These are phyloP conservation scores for Phalacrocorax carbo DNA, from an alignment of 2,113 vertebrate species.

Conservation along the genomic window DNA sequence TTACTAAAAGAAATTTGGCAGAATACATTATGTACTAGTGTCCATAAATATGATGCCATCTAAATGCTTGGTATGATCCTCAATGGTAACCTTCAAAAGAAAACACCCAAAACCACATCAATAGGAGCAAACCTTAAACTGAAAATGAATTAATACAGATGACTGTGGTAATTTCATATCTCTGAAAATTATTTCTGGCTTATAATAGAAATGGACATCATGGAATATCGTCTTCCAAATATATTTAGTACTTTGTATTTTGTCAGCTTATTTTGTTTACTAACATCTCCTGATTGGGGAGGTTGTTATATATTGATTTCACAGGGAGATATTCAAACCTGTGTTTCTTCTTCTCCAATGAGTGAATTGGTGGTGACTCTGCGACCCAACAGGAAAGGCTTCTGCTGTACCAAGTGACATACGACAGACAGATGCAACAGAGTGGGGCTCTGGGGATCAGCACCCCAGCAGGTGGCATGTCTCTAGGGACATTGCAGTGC, in stretches of 20 bases:
- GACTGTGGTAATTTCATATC: background rate
- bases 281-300: background rate
- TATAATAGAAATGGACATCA: background rate
- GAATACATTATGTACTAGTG: background rate
- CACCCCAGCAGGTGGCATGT: rapidly evolving
- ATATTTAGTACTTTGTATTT: background rate
- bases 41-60: background rate
- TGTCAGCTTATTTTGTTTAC: background rate
- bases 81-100: background rate
- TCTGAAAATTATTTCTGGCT: background rate
- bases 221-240: background rate
- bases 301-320: background rate
- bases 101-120: background rate
- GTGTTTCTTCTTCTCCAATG: background rate
- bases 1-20: background rate
- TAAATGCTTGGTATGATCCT: background rate
- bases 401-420: background rate
- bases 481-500: background rate
- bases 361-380: background rate
- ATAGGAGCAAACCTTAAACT: background rate
- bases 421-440: background rate
- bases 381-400: background rate
- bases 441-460: background rate
- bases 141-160: background rate
- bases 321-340: background rate